Conservation (phyloP, 37 sponge, comb jelly and placozoan genomes). For the Chondrilla cf. caribensis region DNA sequence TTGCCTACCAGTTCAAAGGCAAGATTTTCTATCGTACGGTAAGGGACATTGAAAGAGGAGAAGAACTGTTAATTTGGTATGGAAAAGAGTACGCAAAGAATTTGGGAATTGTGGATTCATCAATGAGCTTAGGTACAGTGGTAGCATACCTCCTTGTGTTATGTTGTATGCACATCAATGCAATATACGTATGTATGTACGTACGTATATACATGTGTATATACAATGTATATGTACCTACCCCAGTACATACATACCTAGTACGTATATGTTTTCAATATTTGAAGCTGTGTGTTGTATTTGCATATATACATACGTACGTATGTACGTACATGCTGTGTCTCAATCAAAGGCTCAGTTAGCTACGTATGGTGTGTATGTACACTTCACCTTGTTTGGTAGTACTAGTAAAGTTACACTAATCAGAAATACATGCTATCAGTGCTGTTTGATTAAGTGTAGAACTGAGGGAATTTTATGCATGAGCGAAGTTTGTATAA, state of each 20-base stretch:
- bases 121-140: conserved; percentile 3
- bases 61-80: conserved; percentile 93
- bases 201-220: neutral
- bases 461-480: no score
- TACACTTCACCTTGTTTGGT: no score
- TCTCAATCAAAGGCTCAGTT: no score
- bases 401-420: no score
- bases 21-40: conserved; percentile 68
- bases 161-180: neutral
- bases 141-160: neutral
- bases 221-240: neutral
- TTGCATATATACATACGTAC: neutral
- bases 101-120: neutral
- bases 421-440: no score
- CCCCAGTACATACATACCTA: no score
- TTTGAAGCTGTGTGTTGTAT: neutral
- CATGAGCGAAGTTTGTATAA: no score
- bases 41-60: conserved; percentile 40
- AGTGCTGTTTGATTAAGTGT: no score
- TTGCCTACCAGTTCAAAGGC: conserved; percentile 51
- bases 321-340: neutral
- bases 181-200: neutral
- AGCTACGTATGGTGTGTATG: neutral
- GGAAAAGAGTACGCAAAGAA: conserved; percentile 17
- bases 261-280: neutral